Base-by-base conservation (phyloP, 2,888 invertebrate genomes). In the Apomyelois bistriatella region DNA sequence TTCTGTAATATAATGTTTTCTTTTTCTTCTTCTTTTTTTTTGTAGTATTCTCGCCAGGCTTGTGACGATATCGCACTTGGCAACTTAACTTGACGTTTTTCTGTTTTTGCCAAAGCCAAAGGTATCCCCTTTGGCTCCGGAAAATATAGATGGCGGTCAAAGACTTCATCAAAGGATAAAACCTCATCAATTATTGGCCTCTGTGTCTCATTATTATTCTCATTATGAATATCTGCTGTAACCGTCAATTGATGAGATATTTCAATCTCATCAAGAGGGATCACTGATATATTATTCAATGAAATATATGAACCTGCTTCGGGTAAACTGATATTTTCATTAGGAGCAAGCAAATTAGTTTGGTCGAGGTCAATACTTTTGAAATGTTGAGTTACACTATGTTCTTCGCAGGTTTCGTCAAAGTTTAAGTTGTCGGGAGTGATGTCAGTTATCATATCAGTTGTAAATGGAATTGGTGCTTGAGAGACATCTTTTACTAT, bases 191-290 rank as follows among this genome's bases (percentile, higher is more conserved):
- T 37, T 37, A 12, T 37, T 12, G n/a, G 37, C 6, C 12, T 12
- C 3, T 37, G 37, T 37, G 13, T 12, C n/a, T 37, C 12, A 42
- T 7, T 2, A 42, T 28, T 42, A 28, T 22, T 42, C 15, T 48
- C 54, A 12, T 42, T 28, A 42, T 22, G 28, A 28, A 42, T 42
- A 28, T 42, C 28, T 42, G 28, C n/a, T 42, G 42, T 28, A 12
- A 42, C 28, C 28, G 28, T 22, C 28, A 28, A 7, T 12, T 15
- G n/a, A n/a, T n/a, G n/a, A n/a, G n/a, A n/a, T n/a, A n/a, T 12
- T 12, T 42, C 22, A 22, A 22, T 22, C 22, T 22, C 22, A 8
- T 42, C 22, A 8, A 42, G n/a, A 42, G 42, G 22, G 2, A 22
- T 42, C 6, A 22, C n/a, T 1, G 12, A n/a, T 42, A 42, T 42